These are phyloP conservation scores for Charanyca ferruginea DNA, from an alignment of 2,888 invertebrate species.

Conservation along the genomic window DNA sequence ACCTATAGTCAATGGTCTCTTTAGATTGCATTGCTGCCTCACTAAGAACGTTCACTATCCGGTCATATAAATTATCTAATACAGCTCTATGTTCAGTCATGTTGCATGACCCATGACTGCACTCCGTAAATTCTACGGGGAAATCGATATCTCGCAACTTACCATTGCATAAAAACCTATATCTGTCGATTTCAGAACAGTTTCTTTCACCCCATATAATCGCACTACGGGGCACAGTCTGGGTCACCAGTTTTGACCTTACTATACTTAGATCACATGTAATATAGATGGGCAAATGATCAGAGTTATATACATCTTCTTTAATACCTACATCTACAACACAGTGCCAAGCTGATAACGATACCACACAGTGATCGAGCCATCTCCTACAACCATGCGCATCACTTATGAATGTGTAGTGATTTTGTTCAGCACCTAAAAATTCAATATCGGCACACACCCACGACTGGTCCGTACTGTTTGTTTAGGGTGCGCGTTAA, in stretches of 20 bases:
- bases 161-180: neutral
- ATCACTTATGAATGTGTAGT: constrained; percentile 12
- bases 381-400: constrained; percentile 16
- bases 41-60: too few species aligned
- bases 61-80: neutral
- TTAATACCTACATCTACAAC: constrained; percentile 1
- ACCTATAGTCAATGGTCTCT: neutral
- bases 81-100: neutral
- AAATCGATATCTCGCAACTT: constrained; percentile 1
- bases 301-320: neutral
- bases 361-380: constrained; percentile 21
- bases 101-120: neutral
- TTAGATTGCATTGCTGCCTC: neutral
- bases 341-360: constrained; percentile 1
- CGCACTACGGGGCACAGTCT: neutral
- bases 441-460: constrained; percentile 15
- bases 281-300: constrained; percentile 1
- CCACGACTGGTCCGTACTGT: constrained; percentile 1
- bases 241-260: neutral
- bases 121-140: constrained; percentile 4
- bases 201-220: constrained; percentile 1
- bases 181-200: neutral
- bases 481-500: constrained; percentile 7
- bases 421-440: neutral
- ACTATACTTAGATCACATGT: neutral